Evolutionary conservation across 2,888 invertebrate species (phyloP), one percentile per base, ranked within the genome.

Genomic region (Meiosimyza decipiens): DNA sequence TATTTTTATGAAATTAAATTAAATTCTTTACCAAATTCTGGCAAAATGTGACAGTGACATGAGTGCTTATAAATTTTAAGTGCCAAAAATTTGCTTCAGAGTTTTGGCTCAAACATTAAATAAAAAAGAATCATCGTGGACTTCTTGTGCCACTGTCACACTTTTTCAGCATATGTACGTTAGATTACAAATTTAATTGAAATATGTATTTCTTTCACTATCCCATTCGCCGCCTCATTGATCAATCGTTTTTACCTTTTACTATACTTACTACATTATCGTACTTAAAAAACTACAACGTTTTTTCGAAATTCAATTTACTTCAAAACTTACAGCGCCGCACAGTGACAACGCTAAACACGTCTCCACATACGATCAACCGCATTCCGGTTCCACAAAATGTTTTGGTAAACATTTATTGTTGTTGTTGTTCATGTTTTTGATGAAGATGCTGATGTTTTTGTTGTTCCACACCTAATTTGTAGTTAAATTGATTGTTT

Each of bases 321-420:
- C 77, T 80, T 78, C 73, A 77, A 80, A 85, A 83, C 83, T 86
- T 87, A 85, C 86, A 86, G 86, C 87, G 87, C 85, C 87, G 86
- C 85, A 86, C 86, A 83, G 87, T 86, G 87, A 84, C 86, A 85
- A 87, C 86, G 86, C 85, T 86, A 85, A 87, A 87, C 85, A 86
- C 86, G 87, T 84, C 81, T 85, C 86, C 87, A 87, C 87, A 87
- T 87, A 85, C 87, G 87, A 85, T 86, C 87, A 87, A 87, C 86
- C 86, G 87, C 85, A 87, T 87, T 85, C 86, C 87, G 86, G 87
- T 86, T 82, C 86, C 87, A 83, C 87, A 87, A 83, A 86, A 86
- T 85, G 87, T 86, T 86, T 87, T 86, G 86, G 86, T 86, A 86
- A 86, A 70, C 70, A 70, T 70, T 62, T 62, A 60, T 59, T 33